Evolutionary conservation across 1,140 invertebrate genomes (phyloP).

Genomic region (Solenopsis invicta): DNA sequence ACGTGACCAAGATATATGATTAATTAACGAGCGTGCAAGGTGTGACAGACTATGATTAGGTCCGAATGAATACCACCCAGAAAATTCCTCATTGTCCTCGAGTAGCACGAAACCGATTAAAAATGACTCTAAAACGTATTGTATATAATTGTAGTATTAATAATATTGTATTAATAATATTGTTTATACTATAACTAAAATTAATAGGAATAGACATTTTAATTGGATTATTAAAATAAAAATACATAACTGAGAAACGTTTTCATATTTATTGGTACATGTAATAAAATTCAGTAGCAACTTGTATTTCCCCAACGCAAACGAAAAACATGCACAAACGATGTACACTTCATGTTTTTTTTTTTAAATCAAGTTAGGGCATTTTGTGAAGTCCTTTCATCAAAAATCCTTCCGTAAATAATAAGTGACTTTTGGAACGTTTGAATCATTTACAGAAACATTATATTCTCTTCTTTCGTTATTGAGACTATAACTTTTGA

Average conservation of each 20-base stretch:
- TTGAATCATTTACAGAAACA: background rate
- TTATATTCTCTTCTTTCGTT: background rate
- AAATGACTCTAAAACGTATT: background rate
- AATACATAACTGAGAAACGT: conserved; percentile 73
- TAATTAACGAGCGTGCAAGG: conserved; percentile 53
- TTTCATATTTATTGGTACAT: conserved; percentile 69
- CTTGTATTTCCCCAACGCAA: conserved; percentile 68
- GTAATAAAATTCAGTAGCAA: conserved; percentile 75
- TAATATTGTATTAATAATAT: background rate
- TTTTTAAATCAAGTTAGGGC: background rate
- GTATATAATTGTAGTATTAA: conserved; percentile 9
- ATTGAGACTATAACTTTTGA: background rate
- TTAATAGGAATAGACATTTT: background rate
- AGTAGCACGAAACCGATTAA: background rate
- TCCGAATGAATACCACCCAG: conserved; percentile 12
- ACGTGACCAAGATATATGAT: conserved; percentile 50
- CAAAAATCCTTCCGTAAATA: background rate
- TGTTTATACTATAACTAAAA: background rate
- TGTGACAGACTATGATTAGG: conserved; percentile 59
- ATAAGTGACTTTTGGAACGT: background rate
- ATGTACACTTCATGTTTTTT: background rate
- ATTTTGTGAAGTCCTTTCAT: background rate
- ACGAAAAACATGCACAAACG: conserved; percentile 45
- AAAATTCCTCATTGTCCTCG: conserved; percentile 35
- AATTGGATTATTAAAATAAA: conserved; percentile 67